Percentiles rank a stretch among this genome's conserved stretches.
phyloP scores from a whole-genome alignment of 2,113 vertebrate genomes.

The Sminthopsis crassicaudata region DNA sequence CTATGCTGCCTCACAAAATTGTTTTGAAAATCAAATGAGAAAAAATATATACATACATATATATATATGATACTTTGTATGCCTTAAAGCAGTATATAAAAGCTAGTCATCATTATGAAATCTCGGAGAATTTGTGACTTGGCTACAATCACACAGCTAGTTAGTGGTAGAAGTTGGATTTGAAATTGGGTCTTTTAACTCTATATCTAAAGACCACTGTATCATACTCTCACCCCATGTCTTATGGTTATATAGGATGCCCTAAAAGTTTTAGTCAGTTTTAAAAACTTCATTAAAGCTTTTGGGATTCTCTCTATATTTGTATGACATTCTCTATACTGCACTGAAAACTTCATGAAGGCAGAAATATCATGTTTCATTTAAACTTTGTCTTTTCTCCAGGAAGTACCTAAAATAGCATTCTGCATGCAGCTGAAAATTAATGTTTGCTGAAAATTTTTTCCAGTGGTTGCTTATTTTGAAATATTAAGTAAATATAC shows the following conservation, averaged over 20 bases:
- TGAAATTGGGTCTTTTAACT: neutral
- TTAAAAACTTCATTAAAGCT: neutral
- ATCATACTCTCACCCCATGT: neutral
- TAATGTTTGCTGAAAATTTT: neutral
- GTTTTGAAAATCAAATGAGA: neutral
- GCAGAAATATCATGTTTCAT: neutral
- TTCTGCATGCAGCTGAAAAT: neutral
- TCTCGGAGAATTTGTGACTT: neutral
- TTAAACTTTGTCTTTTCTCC: neutral
- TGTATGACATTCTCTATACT: neutral
- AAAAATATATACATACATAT: neutral
- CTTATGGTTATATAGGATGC: neutral
- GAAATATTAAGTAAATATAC: neutral
- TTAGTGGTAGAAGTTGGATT: neutral
- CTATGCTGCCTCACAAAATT: neutral
- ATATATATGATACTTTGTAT: neutral
- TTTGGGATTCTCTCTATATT: neutral
- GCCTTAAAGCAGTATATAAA: neutral
- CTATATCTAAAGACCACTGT: neutral
- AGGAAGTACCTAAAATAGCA: neutral
- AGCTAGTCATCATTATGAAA: neutral
- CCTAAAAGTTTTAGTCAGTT: neutral
- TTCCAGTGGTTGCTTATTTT: neutral
- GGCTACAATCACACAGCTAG: neutral
- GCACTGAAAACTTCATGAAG: neutral